Evolutionary conservation across 2,888 invertebrate genomes (phyloP), one percentile per base, ranked within the genome.

Genomic region (Neoaliturus tenellus): DNA sequence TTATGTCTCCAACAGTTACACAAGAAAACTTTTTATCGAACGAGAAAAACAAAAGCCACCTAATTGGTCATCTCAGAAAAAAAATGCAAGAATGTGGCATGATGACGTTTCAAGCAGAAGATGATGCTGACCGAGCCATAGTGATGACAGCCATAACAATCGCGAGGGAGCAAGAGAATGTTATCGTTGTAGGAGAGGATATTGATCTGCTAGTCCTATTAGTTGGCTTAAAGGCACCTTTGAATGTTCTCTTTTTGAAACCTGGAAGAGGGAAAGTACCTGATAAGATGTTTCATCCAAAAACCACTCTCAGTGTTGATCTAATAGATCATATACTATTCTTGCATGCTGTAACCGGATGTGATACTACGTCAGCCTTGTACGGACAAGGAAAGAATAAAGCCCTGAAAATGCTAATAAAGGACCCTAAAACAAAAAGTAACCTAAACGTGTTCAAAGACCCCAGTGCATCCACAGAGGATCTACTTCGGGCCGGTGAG

Each of bases 51-150:
- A 67, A 67, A 17, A 67, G 4, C 17, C 33, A 25, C 14, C 23
- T 67, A 20, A 67, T 67, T 12, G 23, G 10, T 10, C 8, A 20
- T 28, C 28, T 67, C 23, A 67, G 4, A 25, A 25, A 71, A 23
- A 84, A 62, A 71, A 85, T 33, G 20, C 2, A 0, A 51, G 69
- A 1, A 48, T 75, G 6, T n/a, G 10, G 17, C 6, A 48, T 48
- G 14, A 8, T n/a, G 48, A n/a, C 48, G 10, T 12, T 12, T 12
- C 85, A 86, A 83, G 81, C 83, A n/a, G 31, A 28, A 14, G 86
- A 85, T 69, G 85, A 86, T 82, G 86, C 83, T 12, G 85, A 86
- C 75, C 20, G 33, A 20, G 28, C 83, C 0, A 86, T 86, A 20
- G 83, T 86, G n/a, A 81, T 35, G 33, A 31, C 75, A 25, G 81